Evolutionary conservation across 2,888 invertebrate genomes (phyloP), one percentile per base, ranked within the genome.

Genomic region (Gortyna flavago): DNA sequence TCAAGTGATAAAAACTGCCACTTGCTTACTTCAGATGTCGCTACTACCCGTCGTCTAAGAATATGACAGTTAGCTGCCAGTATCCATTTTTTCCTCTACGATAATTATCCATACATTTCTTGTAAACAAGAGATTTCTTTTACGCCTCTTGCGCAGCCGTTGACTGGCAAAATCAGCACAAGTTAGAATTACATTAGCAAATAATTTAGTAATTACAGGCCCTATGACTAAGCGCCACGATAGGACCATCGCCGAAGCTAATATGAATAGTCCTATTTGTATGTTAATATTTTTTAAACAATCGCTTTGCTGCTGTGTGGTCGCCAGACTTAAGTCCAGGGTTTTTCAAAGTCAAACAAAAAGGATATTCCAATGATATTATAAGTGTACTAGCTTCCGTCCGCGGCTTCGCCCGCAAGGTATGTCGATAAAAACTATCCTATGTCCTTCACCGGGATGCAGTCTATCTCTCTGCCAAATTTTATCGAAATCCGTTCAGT

Each of bases 221-320:
- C 2, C 25, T 41, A 41, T 73, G 73, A 57, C 73, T 74, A 57
- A 70, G n/a, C 11, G 18, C 7, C 68, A 35, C 3, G 35, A 61
- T 21, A 72, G 18, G 62, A 51, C 18, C 72, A 72, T 21, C 51
- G 29, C 8, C 38, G 29, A 18, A 76, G 51, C 16, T 51, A 4
- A 8, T 6, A 16, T 64, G 62, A 77, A 77, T 77, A 77, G 44
- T 16, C 7, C 76, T 41, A 54, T 77, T 77, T 76, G 32, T 69
- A 54, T 69, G 68, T 6, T 76, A 76, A 76, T 69, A 16, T 51
- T 77, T 54, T 62, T 65, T 48, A 13, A 38, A 62, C 11, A 32
- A 13, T 13, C 44, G 21, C 2, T 32, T 2, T 57, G 51, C 21
- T 21, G 8, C 8, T 72, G 5, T 54, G n/a, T 25, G 64, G 16